phyloP scores from a whole-genome alignment of 2,888 invertebrate genomes.

The Oscheius sp. region DNA sequence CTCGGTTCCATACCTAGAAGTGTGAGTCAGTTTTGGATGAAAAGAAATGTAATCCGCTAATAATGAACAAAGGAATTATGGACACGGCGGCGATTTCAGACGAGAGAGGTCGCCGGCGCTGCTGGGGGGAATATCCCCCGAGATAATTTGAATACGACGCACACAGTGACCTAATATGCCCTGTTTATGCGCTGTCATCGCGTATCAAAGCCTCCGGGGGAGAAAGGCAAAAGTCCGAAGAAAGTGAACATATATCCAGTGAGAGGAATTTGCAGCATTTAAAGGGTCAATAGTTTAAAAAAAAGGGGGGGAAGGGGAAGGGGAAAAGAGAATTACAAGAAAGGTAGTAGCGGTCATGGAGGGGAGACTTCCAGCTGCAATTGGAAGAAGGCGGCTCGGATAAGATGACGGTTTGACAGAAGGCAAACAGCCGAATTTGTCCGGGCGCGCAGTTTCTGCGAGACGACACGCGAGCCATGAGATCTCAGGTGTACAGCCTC shows the following conservation, averaged over 20 bases:
- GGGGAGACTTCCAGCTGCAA: background rate
- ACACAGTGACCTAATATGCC: slow-evolving; percentile 38
- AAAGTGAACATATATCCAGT: slow-evolving; percentile 1
- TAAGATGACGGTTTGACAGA: slow-evolving; percentile 33
- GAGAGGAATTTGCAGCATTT: too few relatives aligned
- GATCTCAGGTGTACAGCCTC: slow-evolving; percentile 12
- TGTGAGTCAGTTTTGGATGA: background rate
- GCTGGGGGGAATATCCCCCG: slow-evolving; percentile 21
- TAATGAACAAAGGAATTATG: background rate
- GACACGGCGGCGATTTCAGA: slow-evolving; percentile 10
- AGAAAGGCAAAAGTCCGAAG: slow-evolving; percentile 21
- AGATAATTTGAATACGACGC: slow-evolving; percentile 36
- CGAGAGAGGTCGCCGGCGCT: slow-evolving; percentile 24
- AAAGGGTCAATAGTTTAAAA: background rate
- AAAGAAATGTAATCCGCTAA: background rate
- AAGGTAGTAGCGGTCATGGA: background rate
- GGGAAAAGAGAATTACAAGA: background rate
- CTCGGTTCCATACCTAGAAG: slow-evolving; percentile 19
- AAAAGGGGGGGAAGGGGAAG: too few relatives aligned
- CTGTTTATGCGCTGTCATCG: slow-evolving; percentile 39
- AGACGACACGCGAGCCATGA: slow-evolving; percentile 13
- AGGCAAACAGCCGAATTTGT: slow-evolving; percentile 34
- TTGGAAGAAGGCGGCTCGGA: slow-evolving; percentile 34
- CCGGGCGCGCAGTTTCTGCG: slow-evolving; percentile 25
- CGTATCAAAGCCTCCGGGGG: slow-evolving; percentile 32